Percentiles rank a stretch among this genome's conserved stretches.
Evolutionary conservation across 2,113 vertebrate genomes (phyloP).

Genomic region (Cromileptes altivelis): DNA sequence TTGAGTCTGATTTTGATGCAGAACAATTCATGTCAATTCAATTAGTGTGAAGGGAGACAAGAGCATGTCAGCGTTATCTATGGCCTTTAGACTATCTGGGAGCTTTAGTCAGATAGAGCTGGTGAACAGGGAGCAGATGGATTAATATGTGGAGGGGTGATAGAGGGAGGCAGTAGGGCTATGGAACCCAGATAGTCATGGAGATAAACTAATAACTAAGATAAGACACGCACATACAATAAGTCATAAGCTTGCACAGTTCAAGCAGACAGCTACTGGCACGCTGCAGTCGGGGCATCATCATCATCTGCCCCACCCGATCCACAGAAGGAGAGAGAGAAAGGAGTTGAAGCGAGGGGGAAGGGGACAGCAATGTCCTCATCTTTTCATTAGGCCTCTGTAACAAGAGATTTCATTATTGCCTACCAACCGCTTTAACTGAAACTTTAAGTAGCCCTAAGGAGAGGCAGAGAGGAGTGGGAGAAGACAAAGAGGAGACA

Average conservation of each 20-base stretch:
- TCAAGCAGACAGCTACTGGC: slow-evolving; percentile 40
- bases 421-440: neutral
- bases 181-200: slow-evolving; percentile 75
- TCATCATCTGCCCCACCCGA: slow-evolving; percentile 27
- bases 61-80: slow-evolving; percentile 69
- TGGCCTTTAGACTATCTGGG: slow-evolving; percentile 66
- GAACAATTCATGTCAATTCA: slow-evolving; percentile 76
- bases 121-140: slow-evolving; percentile 61
- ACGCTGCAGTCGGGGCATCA: slow-evolving; percentile 32
- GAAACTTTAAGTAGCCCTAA: slow-evolving; percentile 4
- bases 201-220: slow-evolving; percentile 80
- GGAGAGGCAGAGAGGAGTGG: slow-evolving; percentile 18
- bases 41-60: slow-evolving; percentile 73
- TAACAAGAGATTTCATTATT: slow-evolving; percentile 5
- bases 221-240: slow-evolving; percentile 64
- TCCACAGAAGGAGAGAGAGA: slow-evolving; percentile 21
- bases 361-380: slow-evolving; percentile 40
- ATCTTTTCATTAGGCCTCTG: slow-evolving; percentile 39
- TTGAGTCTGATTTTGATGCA: slow-evolving; percentile 57
- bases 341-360: slow-evolving; percentile 2
- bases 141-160: slow-evolving; percentile 67
- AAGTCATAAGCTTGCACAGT: slow-evolving; percentile 46
- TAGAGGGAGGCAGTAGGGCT: slow-evolving; percentile 56
- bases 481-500: slow-evolving; percentile 32
- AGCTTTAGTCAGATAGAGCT: slow-evolving; percentile 63